phyloP scores from a whole-genome alignment of 1,140 invertebrate genomes.

The Drosophila punjabiensis region DNA sequence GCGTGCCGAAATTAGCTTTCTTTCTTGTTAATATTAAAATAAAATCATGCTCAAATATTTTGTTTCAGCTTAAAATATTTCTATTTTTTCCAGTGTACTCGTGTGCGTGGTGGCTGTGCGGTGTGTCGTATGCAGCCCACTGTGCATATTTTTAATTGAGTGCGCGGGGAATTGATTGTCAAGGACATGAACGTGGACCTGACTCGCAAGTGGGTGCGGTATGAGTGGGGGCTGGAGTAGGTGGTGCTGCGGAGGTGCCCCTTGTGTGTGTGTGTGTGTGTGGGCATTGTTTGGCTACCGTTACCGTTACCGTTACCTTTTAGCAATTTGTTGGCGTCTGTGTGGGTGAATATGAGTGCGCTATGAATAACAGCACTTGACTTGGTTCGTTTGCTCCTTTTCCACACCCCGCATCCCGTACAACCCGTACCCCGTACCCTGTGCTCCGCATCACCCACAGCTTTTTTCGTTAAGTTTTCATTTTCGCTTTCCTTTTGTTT shows the following conservation, averaged over 20 bases:
- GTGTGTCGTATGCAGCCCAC: slow-evolving; percentile 66
- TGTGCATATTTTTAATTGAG: slow-evolving; percentile 83
- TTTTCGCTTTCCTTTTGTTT: slow-evolving; percentile 36
- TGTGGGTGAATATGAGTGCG: slow-evolving; percentile 48
- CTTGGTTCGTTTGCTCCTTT: slow-evolving; percentile 62
- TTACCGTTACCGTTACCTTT: slow-evolving; percentile 77
- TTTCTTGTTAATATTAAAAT: too few relatives aligned
- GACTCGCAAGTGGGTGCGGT: slow-evolving; percentile 48
- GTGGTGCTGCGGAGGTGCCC: slow-evolving; percentile 32
- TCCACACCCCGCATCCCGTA: slow-evolving; percentile 8
- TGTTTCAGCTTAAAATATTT: not conserved
- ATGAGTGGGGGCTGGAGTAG: slow-evolving; percentile 5
- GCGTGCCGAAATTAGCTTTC: too few relatives aligned
- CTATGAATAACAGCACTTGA: slow-evolving; percentile 80
- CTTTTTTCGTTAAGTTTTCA: slow-evolving; percentile 40
- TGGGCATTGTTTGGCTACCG: slow-evolving; percentile 62
- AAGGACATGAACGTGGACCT: slow-evolving; percentile 78
- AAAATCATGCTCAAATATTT: too few relatives aligned
- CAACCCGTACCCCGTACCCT: not conserved
- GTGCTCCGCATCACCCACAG: slow-evolving; percentile 11
- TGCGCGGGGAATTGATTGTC: slow-evolving; percentile 82
- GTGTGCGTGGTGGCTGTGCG: not conserved
- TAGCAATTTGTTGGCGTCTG: slow-evolving; percentile 64
- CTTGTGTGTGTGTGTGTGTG: slow-evolving; percentile 36
- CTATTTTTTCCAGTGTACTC: not conserved